phyloP scores from a whole-genome alignment of 2,797 vertebrate species.

The Fundulus diaphanus region DNA sequence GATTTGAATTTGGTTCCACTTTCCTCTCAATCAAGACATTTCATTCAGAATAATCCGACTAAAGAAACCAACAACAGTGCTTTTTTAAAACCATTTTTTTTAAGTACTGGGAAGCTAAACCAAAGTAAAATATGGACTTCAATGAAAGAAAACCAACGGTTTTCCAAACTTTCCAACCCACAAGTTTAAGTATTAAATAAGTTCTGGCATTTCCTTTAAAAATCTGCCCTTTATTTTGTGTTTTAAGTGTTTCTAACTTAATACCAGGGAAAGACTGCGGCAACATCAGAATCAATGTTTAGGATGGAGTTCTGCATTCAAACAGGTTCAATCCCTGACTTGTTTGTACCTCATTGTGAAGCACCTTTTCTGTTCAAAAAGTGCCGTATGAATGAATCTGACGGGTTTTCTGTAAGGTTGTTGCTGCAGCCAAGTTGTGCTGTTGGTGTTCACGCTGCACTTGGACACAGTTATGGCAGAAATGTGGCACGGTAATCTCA shows the following conservation, averaged over 20 bases:
- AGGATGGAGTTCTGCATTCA: background rate
- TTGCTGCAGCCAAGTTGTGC: background rate
- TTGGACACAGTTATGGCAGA: conserved; percentile 38
- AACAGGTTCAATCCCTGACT: background rate
- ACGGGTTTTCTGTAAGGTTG: background rate
- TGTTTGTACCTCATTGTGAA: background rate
- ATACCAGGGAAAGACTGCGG: background rate
- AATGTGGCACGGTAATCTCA: conserved; percentile 29
- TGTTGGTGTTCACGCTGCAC: conserved; percentile 8
- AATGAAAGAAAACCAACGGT: too few species aligned
- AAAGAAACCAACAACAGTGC: too few species aligned
- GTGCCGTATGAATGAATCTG: background rate
- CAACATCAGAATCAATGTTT: too few species aligned
- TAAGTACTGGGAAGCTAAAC: too few species aligned
- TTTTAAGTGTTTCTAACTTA: background rate
- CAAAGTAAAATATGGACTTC: too few species aligned
- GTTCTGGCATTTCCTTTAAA: background rate
- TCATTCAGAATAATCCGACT: too few species aligned
- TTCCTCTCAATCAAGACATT: too few species aligned
- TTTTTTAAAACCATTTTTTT: too few species aligned
- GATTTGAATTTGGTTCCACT: too few species aligned
- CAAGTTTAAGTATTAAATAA: background rate
- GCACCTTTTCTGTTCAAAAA: background rate
- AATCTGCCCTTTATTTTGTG: background rate
- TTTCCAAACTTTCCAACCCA: background rate